Evolutionary conservation across 2,888 invertebrate genomes (phyloP), one percentile per base, ranked within the genome.

Genomic region (Stegana nigrithorax): DNA sequence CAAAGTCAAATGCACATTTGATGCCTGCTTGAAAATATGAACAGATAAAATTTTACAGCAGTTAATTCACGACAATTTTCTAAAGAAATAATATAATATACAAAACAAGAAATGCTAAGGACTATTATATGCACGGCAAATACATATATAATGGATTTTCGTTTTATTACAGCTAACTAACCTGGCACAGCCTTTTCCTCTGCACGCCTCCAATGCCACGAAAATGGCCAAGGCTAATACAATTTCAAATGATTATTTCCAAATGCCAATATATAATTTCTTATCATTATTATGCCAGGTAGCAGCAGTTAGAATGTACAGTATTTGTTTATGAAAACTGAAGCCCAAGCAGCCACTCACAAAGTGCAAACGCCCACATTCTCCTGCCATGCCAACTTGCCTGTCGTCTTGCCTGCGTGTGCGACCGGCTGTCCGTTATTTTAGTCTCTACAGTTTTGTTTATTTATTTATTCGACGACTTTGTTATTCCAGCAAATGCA

Each of bases 221-320:
- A n/a, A n/a, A n/a, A n/a, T n/a, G n/a, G n/a, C n/a, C n/a, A n/a
- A n/a, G n/a, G n/a, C n/a, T 29, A 14, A 51, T n/a, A 51, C 17
- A 51, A 51, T 51, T 27, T 51, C 27, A 7, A 29, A 29, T 51
- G 2, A 27, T 51, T 17, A 51, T 51, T 51, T 51, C 29, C 51
- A 14, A 51, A 8, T 51, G 51, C 17, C 29, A 51, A 51, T 51
- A 14, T 19, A 51, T 51, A 29, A 29, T 51, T 51, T 26, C 51
- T 51, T 51, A 51, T 51, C 51, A 17, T 26, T 51, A 29, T 17
- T 51, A 51, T 14, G 51, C 51, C 51, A 51, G 27, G 27, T 14
- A 23, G 23, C 45, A 12, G 32, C 32, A 32, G 8, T 8, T 19
- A n/a, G n/a, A n/a, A n/a, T n/a, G n/a, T n/a, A n/a, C n/a, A n/a